phyloP scores from a whole-genome alignment of 1,140 invertebrate species.

The Drosophila equinoxialis region DNA sequence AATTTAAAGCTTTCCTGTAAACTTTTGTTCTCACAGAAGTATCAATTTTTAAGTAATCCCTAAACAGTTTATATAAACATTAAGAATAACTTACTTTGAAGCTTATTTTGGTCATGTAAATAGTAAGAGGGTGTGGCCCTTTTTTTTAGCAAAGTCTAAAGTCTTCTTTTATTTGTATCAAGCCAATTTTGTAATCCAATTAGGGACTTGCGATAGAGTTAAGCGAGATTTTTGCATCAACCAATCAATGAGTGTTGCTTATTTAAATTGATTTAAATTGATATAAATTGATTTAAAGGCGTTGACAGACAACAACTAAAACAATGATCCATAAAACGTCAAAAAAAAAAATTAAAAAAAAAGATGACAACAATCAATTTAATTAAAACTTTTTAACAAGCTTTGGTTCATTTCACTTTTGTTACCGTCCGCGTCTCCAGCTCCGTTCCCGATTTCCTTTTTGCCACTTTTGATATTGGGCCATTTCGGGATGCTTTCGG shows the following conservation, averaged over 20 bases:
- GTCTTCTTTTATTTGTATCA: background rate
- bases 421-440: conserved; percentile 30
- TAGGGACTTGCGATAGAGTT: background rate
- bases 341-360: conserved; percentile 17
- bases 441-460: conserved; percentile 5
- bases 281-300: conserved; percentile 25
- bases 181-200: conserved; percentile 2
- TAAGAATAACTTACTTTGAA: too few relatives aligned
- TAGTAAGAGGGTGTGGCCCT: background rate
- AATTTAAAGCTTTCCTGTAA: too few relatives aligned
- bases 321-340: conserved; percentile 13
- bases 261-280: conserved; percentile 23
- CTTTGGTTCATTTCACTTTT: conserved; percentile 76
- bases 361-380: conserved; percentile 74
- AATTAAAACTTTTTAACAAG: conserved; percentile 80
- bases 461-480: conserved; percentile 29
- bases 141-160: background rate
- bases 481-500: conserved; percentile 32
- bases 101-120: too few relatives aligned
- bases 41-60: too few relatives aligned
- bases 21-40: too few relatives aligned
- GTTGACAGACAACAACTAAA: conserved; percentile 10
- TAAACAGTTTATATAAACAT: too few relatives aligned
- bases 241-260: background rate
- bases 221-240: background rate